Evolutionary conservation across 2,797 vertebrate species (phyloP).

Genomic region (Rhinophrynus dorsalis): DNA sequence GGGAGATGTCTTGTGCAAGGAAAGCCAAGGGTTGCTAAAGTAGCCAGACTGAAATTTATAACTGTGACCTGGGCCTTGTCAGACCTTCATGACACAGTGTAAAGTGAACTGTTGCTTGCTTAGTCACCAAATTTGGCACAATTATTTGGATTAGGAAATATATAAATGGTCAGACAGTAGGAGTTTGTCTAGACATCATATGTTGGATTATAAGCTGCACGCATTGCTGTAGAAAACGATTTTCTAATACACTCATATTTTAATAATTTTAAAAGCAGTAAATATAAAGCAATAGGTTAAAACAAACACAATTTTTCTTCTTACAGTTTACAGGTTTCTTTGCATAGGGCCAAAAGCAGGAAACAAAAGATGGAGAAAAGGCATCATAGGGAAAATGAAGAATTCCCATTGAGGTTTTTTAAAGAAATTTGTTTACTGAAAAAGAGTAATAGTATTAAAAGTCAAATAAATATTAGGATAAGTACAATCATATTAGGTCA

Average conservation of each 20-base stretch:
- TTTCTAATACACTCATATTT: slow-evolving; percentile 63
- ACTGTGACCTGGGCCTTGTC: slow-evolving; percentile 67
- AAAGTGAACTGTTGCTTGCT: slow-evolving; percentile 73
- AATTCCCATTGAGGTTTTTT: no score
- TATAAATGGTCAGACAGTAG: slow-evolving; percentile 76
- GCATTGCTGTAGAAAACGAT: slow-evolving; percentile 67
- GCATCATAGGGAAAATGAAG: no score
- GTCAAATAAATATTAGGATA: no score
- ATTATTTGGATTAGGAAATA: slow-evolving; percentile 67
- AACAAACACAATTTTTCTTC: no score
- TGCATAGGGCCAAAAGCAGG: no score
- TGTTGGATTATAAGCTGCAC: slow-evolving; percentile 64
- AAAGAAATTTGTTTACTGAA: no score
- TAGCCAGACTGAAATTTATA: slow-evolving; percentile 72
- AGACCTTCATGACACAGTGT: slow-evolving; percentile 66
- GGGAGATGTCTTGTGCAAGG: slow-evolving; percentile 58
- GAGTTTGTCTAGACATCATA: slow-evolving; percentile 77
- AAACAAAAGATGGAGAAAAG: no score
- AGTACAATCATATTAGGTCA: no score
- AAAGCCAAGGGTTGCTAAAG: slow-evolving; percentile 59
- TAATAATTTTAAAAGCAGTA: slow-evolving; percentile 52
- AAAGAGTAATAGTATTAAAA: no score
- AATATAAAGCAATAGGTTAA: not conserved
- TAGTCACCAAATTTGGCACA: slow-evolving; percentile 71
- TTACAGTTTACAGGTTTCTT: no score